Evolutionary conservation across 2,113 vertebrate genomes (phyloP), one percentile per base, ranked within the genome.

Genomic region (Thomomys bottae): DNA sequence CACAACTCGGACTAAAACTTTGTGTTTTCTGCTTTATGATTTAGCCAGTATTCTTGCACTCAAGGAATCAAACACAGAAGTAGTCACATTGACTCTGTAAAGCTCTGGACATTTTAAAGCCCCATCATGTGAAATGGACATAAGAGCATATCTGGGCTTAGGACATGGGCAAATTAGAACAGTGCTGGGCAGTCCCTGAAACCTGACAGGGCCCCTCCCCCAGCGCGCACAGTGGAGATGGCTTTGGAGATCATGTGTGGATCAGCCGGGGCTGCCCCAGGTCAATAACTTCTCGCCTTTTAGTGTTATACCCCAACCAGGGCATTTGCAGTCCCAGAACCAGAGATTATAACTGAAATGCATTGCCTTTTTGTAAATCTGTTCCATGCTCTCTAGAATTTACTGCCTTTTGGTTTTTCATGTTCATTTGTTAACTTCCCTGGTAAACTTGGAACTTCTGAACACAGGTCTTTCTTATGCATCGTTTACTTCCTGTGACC

Each of bases 61-160:
- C n/a, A 23, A 3, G 8, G 24, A 81, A 45, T 91, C 9, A 6
- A 70, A 84, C 36, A n/a, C 54, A 73, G 66, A 73, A 77, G 78
- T 8, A 24, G 73, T 54, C 30, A 6, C 32, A 73, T 91, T 82
- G 66, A 78, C 42, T 84, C 84, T 34, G 9, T 42, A 71, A 89
- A 94, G 72, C 81, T 72, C 67, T 61, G 84, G n/a, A 10, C 30
- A 38, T 66, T 92, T 94, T 63, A 84, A 76, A 89, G 78, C 78
- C 26, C 45, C 21, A 85, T 76, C 32, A 17, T 40, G 17, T 38
- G 76, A 38, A 89, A 66, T 90, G 86, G 71, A 90, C 57, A 84
- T 61, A 40, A 84, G 40, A 81, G n/a, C 42, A 57, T n/a, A 72
- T 67, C 18, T 3, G 10, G 18, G 78, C 30, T 67, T 66, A 80